Evolutionary conservation across 2,888 invertebrate genomes (phyloP).

Genomic region (Trissolcus brochymenae): DNA sequence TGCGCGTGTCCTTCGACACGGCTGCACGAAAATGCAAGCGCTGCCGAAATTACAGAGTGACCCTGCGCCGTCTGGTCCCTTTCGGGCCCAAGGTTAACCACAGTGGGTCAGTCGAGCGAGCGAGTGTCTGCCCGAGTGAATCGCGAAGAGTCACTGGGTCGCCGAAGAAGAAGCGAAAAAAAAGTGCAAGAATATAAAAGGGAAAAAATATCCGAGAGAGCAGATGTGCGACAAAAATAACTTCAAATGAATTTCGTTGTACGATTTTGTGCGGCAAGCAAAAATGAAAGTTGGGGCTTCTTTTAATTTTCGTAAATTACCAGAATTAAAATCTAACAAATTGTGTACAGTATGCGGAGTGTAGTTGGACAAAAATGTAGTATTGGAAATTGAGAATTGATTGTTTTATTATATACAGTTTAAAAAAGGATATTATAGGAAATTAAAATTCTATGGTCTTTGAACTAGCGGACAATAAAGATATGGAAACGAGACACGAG

Average conservation of each 20-base stretch:
- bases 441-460: conserved; percentile 12
- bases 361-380: too few species aligned
- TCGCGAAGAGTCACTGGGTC: conserved; percentile 57
- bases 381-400: too few species aligned
- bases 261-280: neutral
- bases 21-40: conserved; percentile 57
- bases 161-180: conserved; percentile 46
- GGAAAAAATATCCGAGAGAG: conserved; percentile 23
- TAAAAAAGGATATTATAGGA: too few species aligned
- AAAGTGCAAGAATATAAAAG: conserved; percentile 9
- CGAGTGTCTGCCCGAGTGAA: conserved; percentile 54
- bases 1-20: conserved; percentile 57
- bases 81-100: conserved; percentile 59
- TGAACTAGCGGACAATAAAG: conserved; percentile 27
- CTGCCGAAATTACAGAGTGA: conserved; percentile 61
- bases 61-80: conserved; percentile 56
- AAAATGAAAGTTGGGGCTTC: too few species aligned
- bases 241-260: neutral
- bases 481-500: conserved; percentile 23
- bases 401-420: too few species aligned
- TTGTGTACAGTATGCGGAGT: too few species aligned
- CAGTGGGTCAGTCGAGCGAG: conserved; percentile 60
- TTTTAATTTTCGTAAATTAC: too few species aligned
- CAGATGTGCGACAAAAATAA: conserved; percentile 26
- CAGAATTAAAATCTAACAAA: too few species aligned